Percentiles rank a stretch among this genome's conserved stretches.
Conservation (phyloP, 2,797 vertebrate genomes). For the Neosilurus hyrtlii region DNA sequence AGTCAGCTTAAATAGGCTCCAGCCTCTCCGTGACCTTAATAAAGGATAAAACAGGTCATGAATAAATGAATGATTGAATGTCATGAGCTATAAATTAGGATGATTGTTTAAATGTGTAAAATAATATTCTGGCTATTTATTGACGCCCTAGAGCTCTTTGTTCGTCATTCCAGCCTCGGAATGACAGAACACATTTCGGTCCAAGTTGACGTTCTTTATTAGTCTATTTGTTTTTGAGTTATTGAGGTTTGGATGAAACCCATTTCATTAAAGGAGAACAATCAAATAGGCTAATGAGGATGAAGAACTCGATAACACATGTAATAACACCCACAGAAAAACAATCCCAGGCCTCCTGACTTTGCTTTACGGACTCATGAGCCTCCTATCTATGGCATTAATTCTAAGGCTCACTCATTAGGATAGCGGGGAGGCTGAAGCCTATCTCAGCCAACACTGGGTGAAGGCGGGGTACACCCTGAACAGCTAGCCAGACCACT, state of each 20-base stretch:
- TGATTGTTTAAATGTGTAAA: neutral
- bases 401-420: neutral
- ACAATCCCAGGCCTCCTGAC: neutral
- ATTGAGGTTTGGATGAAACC: constrained; percentile 25
- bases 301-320: constrained; percentile 12
- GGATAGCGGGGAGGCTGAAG: too few species aligned
- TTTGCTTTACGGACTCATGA: neutral
- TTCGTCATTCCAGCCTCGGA: neutral
- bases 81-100: neutral
- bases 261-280: constrained; percentile 16
- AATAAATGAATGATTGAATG: too few species aligned
- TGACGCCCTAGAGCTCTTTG: neutral
- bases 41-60: too few species aligned
- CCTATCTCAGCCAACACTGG: too few species aligned
- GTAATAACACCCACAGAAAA: neutral
- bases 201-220: neutral
- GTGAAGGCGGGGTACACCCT: too few species aligned
- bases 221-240: constrained; percentile 10
- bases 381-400: constrained; percentile 27
- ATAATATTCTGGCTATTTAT: constrained; percentile 10
- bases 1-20: too few species aligned
- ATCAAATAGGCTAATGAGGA: constrained; percentile 12
- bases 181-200: neutral
- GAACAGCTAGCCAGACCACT: too few species aligned
- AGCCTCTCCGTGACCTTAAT: too few species aligned